These are phyloP conservation scores for Diplodus puntazzo DNA, from an alignment of 2,797 vertebrate species.

Conservation along the genomic window DNA sequence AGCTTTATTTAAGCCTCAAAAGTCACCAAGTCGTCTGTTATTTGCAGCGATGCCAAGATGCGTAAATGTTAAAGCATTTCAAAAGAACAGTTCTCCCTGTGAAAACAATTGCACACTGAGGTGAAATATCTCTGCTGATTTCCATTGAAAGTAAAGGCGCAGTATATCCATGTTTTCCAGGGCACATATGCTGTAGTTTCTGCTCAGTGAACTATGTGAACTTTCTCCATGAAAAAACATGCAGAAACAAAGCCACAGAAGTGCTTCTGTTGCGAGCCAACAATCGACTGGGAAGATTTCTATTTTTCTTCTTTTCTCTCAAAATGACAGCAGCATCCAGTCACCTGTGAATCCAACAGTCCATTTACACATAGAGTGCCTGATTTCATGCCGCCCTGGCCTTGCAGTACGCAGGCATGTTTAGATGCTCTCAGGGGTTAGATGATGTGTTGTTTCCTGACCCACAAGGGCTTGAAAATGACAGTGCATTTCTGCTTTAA, in stretches of 20 bases:
- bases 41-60: too few relatives aligned
- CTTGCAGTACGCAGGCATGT: slow-evolving; percentile 57
- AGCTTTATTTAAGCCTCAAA: too few relatives aligned
- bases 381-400: slow-evolving; percentile 81
- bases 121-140: not conserved
- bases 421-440: slow-evolving; percentile 71
- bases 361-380: slow-evolving; percentile 86
- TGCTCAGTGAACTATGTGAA: slow-evolving; percentile 45
- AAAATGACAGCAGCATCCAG: slow-evolving; percentile 66
- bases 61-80: too few relatives aligned
- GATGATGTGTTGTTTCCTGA: slow-evolving; percentile 74
- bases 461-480: slow-evolving; percentile 69
- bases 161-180: slow-evolving; percentile 23
- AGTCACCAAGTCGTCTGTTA: too few relatives aligned
- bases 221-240: slow-evolving; percentile 57
- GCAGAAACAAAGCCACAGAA: slow-evolving; percentile 64
- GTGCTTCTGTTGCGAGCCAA: slow-evolving; percentile 49
- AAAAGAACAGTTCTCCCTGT: too few relatives aligned
- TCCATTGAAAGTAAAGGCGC: not conserved
- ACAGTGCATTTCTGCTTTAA: slow-evolving; percentile 60
- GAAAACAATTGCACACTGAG: too few relatives aligned
- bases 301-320: slow-evolving; percentile 22
- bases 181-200: not conserved
- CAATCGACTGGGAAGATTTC: slow-evolving; percentile 48
- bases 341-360: slow-evolving; percentile 76